Evolutionary conservation across 2,797 vertebrate species (phyloP).

Genomic region (Argyrosomus regius): DNA sequence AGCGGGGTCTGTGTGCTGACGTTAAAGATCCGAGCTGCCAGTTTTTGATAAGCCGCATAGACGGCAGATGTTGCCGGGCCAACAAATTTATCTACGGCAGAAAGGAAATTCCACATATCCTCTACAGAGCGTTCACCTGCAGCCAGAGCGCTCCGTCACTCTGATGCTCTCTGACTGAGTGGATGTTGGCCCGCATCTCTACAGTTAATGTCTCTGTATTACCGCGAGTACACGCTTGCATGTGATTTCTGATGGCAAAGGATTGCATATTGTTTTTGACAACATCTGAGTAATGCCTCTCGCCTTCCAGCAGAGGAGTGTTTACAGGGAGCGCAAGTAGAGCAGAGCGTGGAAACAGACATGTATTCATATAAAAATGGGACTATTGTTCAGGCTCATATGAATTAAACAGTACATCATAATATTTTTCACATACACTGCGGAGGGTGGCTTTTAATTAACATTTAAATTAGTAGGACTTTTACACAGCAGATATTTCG

Average conservation of each 20-base stretch:
- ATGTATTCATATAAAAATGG: constrained; percentile 23
- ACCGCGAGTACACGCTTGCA: not conserved
- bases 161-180: constrained; percentile 29
- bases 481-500: constrained; percentile 19
- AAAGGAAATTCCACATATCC: constrained; percentile 37
- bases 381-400: constrained; percentile 27
- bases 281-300: not conserved
- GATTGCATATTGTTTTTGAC: constrained; percentile 27
- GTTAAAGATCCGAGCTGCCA: constrained; percentile 63
- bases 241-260: constrained; percentile 3
- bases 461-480: constrained; percentile 44
- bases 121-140: constrained; percentile 34
- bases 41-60: constrained; percentile 54
- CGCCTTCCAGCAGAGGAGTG: constrained; percentile 13
- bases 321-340: not conserved
- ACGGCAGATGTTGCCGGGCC: constrained; percentile 63
- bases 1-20: constrained; percentile 49
- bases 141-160: constrained; percentile 10
- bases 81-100: constrained; percentile 46
- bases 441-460: constrained; percentile 46
- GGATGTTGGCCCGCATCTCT: constrained; percentile 18
- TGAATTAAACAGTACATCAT: constrained; percentile 42
- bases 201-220: constrained; percentile 17
- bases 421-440: constrained; percentile 24
- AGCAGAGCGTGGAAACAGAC: not conserved